phyloP scores from a whole-genome alignment of 2,888 invertebrate genomes.

The Sisyra nigra region DNA sequence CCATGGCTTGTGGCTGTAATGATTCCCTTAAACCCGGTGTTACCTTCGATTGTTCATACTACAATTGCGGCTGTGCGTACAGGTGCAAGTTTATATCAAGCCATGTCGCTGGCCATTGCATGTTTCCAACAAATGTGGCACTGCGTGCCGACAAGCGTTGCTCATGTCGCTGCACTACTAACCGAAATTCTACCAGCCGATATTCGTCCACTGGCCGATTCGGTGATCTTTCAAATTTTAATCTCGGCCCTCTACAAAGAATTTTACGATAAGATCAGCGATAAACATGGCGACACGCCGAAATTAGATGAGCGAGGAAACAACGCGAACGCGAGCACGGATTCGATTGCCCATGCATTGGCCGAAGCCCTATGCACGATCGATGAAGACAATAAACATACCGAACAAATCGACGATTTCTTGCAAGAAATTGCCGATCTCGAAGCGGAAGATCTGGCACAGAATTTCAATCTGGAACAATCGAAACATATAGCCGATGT shows the following conservation, averaged over 20 bases:
- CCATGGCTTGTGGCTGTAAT: conserved; percentile 61
- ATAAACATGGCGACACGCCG: conserved; percentile 6
- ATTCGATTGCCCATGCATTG: conserved; percentile 46
- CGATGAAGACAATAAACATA: conserved; percentile 66
- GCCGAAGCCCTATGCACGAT: conserved; percentile 66
- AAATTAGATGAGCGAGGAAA: not conserved
- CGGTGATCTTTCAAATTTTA: conserved; percentile 54
- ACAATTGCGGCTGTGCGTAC: conserved; percentile 53
- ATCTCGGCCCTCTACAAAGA: conserved; percentile 53
- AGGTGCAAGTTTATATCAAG: conserved; percentile 67
- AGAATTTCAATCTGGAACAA: conserved; percentile 29
- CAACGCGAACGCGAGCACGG: conserved; percentile 9
- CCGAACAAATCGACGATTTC: conserved; percentile 51
- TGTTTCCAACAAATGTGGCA: conserved; percentile 54
- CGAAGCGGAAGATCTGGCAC: conserved; percentile 19
- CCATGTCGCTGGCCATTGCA: conserved; percentile 56
- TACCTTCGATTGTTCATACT: conserved; percentile 47
- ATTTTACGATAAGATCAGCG: conserved; percentile 26
- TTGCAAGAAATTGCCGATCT: conserved; percentile 30
- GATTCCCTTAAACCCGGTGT: conserved; percentile 41
- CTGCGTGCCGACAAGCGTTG: conserved; percentile 44
- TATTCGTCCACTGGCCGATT: conserved; percentile 50
- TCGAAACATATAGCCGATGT: conserved; percentile 33
- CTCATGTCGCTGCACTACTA: conserved; percentile 33
- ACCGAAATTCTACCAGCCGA: conserved; percentile 55